Evolutionary conservation across 2,888 invertebrate species (phyloP), one percentile per base, ranked within the genome.

Genomic region (Mallateleia sp.): DNA sequence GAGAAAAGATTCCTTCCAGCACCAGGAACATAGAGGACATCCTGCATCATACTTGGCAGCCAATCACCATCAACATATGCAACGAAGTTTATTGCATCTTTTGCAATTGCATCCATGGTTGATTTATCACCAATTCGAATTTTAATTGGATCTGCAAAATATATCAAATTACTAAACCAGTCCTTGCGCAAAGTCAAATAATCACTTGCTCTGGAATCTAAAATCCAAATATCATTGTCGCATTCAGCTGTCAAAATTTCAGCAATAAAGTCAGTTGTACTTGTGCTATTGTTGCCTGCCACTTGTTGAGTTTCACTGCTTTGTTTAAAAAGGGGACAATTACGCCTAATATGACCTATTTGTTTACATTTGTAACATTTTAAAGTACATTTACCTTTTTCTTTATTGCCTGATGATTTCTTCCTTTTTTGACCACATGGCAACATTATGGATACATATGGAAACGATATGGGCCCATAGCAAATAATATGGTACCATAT

Each of bases 161-260:
- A 45, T 45, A 2, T 45, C 4, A 45, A 66, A 82, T 34, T 22
- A 75, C 14, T 74, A n/a, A 75, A 87, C 71, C 80, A 87, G 9
- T 84, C 78, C 4, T 56, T 58, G 9, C 18, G 69, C 25, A 32
- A 45, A 20, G 84, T 85, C 8, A 85, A 7, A 67, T 81, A 56
- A 38, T 81, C 38, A 15, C 66, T 85, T n/a, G 88, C 85, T 6
- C 88, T 83, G 47, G 72, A 79, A 62, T 88, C 88, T 18, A 67
- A 20, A 42, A 85, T 67, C 88, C 71, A 88, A 14, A 56, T 20
- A 14, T 81, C 79, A 45, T 75, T 22, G 7, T 54, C 60, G 45
- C 38, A 20, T 52, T 82, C 82, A 2, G 64, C 50, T 20, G 8
- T 69, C n/a, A 78, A 54, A 42, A 60, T 42, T 71, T 81, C 81